A percentile compares a stretch with the other conserved stretches of the same genome.
phyloP scores from a whole-genome alignment of 2,888 invertebrate species.

The Spicauda simplicius region DNA sequence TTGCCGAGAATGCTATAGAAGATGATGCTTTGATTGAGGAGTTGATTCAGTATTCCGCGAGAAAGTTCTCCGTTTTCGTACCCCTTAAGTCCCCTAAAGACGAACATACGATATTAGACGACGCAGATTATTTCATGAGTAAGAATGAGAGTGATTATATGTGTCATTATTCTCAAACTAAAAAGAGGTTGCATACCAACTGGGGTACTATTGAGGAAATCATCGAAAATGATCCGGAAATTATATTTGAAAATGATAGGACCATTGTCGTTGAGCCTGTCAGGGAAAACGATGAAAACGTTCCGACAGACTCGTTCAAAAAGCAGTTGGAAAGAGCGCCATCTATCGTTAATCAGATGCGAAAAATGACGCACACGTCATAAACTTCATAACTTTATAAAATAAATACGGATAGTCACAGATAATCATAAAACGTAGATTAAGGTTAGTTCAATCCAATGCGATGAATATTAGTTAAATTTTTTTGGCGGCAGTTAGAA shows the following conservation, averaged over 20 bases:
- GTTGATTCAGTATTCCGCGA: conserved; percentile 64
- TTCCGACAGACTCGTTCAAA: conserved; percentile 50
- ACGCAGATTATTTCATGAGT: conserved; percentile 67
- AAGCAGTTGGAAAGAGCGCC: conserved; percentile 61
- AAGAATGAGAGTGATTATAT: conserved; percentile 77
- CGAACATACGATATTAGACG: conserved; percentile 73
- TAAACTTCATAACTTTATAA: neutral
- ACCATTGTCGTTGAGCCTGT: conserved; percentile 68
- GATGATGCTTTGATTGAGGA: conserved; percentile 62
- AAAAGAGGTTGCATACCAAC: conserved; percentile 62
- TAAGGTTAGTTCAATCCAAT: too few relatives aligned
- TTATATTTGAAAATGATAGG: conserved; percentile 77
- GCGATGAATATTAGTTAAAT: too few relatives aligned
- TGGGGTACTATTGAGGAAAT: conserved; percentile 77
- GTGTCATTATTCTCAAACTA: conserved; percentile 68
- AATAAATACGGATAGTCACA: neutral
- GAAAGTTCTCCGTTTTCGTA: conserved; percentile 68
- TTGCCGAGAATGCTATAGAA: conserved; percentile 43
- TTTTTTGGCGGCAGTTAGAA: too few relatives aligned
- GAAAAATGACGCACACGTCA: conserved; percentile 56
- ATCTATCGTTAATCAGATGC: conserved; percentile 60
- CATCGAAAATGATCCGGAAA: conserved; percentile 80
- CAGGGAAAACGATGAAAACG: conserved; percentile 42
- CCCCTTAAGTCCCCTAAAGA: conserved; percentile 54
- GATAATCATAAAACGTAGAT: too few relatives aligned